Evolutionary conservation across 2,888 invertebrate species (phyloP), one percentile per base, ranked within the genome.

Genomic region (Aproaerema taeniolella): DNA sequence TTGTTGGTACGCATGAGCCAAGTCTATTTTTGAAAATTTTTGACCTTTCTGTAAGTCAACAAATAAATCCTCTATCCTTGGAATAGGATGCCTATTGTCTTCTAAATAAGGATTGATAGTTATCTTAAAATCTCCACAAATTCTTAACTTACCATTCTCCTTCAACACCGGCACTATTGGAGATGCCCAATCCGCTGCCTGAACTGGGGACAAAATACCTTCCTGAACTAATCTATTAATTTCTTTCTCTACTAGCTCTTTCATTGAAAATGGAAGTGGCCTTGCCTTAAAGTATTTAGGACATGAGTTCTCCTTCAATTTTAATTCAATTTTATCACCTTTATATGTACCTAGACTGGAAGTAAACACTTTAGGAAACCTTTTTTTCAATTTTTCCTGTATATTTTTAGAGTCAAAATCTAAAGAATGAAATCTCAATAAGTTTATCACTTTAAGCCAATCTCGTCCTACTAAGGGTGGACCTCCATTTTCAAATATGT

Each of bases 151-250:
- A 5, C 37, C 41, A n/a, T 37, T 15, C 1, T 13, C 10, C 15
- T 41, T 41, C 11, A 7, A 5, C 14, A 33, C 37, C 2, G 31
- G 29, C 28, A 41, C 34, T 8, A 34, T 9, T 2, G 25, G 34
- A 10, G 34, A n/a, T 2, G 25, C 34, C 25, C 25, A 34, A n/a
- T 25, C 34, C 8, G 14, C 15, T 3, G 2, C 1, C 8, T 31
- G 4, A 2, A 31, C 31, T 2, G 31, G 31, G 2, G 2, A 14
- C 6, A 31, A 7, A 2, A 31, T 28, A 42, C 16, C 39, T 42
- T 46, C 47, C 31, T 37, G 43, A 38, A 44, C 31, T 39, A 47
- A 16, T n/a, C 26, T 2, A 1, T 13, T 26, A 2, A 25, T 8
- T n/a, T 24, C 34, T 7, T 7, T 9, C 2, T 25, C 34, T 16